Evolutionary conservation across 1,140 invertebrate genomes (phyloP), one percentile per base, ranked within the genome.

Genomic region (Drosophila chauvacae): DNA sequence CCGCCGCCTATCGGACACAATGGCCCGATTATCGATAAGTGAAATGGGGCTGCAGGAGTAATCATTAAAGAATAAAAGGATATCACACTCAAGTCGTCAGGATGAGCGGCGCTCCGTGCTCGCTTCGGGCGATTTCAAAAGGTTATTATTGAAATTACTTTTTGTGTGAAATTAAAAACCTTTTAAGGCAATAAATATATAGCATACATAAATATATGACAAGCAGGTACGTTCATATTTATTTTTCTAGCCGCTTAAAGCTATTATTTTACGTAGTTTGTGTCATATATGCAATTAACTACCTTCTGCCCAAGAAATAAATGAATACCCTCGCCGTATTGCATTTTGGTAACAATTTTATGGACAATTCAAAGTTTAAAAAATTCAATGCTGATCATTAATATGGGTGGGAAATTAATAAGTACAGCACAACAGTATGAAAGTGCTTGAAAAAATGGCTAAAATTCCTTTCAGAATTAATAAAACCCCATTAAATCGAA

Each of bases 51-150:
- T 72, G 68, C 68, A 73, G 53, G 20, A 72, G 71, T 73, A 73
- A 72, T 73, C 68, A 73, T 72, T 72, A 60, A 73, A 60, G 70
- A 72, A 72, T 72, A 41, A 68, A 51, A 35, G 65, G 62, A 69
- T 68, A 47, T 30, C 39, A 44, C 65, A 68, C 35, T 69, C 47
- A 55, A 69, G 45, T 37, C 13, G 37, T 55, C 63, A 53, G 23
- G n/a, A 66, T 42, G 62, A 13, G 16, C 23, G 9, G 11, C n/a
- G 50, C 28, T 33, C 16, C 30, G 10, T 3, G 2, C 20, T 39
- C 26, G 35, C 63, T 7, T n/a, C 23, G 23, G 58, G 65, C 35
- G 23, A 20, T 66, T 66, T 26, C 20, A 14, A 50, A 42, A 51
- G 45, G 63, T 16, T 42, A 33, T 39, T 51, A 51, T 68, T 68